Percentiles rank a stretch among this genome's conserved stretches.
Conservation (phyloP, 1,140 invertebrate genomes). For the Hypsibius dujardini region DNA sequence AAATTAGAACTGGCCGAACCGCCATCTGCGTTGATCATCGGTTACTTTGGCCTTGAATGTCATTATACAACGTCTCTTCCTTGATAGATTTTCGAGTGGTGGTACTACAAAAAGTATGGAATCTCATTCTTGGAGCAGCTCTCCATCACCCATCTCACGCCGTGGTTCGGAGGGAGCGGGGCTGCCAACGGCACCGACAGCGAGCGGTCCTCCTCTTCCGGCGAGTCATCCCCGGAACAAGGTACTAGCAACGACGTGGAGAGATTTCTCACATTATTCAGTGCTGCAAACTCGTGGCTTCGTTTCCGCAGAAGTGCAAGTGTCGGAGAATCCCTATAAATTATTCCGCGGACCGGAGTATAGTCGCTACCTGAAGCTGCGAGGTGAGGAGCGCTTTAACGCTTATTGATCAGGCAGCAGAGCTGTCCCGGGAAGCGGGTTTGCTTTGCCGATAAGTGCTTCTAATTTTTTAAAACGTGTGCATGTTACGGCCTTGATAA, state of each 20-base stretch:
- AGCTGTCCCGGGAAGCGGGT: no score
- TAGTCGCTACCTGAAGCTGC: constrained; percentile 52
- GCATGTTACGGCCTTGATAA: no score
- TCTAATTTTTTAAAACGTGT: no score
- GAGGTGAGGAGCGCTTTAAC: no score
- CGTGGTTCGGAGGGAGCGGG: constrained; percentile 50
- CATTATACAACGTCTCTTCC: no score
- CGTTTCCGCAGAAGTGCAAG: constrained; percentile 65
- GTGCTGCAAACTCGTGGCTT: background rate
- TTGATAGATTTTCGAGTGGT: constrained; percentile 93
- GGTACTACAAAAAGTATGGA: constrained; percentile 97
- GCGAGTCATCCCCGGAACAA: background rate
- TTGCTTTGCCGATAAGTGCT: no score
- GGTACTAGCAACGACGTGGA: background rate
- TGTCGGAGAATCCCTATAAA: constrained; percentile 91
- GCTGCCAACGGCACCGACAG: constrained; percentile 27
- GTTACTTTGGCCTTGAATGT: no score
- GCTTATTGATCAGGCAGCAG: no score
- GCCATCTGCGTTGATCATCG: no score
- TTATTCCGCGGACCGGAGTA: constrained; percentile 90
- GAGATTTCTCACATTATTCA: no score
- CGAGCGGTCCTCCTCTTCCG: constrained; percentile 21
- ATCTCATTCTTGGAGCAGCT: constrained; percentile 95
- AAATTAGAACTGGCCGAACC: no score
- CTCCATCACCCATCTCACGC: constrained; percentile 77